Evolutionary conservation across 2,888 invertebrate species (phyloP).

Genomic region (Campoplex capitator): DNA sequence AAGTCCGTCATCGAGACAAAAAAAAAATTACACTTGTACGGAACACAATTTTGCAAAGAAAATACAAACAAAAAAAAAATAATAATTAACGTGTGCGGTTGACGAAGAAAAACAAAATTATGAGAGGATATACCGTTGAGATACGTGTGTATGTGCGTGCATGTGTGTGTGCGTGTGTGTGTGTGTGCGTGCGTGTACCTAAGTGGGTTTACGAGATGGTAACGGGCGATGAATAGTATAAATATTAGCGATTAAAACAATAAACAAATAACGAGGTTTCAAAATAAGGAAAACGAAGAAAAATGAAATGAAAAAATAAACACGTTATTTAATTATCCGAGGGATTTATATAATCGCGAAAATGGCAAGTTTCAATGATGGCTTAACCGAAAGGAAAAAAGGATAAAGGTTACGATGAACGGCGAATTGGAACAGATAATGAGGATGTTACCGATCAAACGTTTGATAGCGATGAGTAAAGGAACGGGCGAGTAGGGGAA

Average conservation of each 20-base stretch:
- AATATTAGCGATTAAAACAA: conserved; percentile 77
- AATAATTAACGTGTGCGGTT: conserved; percentile 29
- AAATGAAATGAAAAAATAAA: conserved; percentile 36
- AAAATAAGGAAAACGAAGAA: conserved; percentile 69
- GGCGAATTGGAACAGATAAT: conserved; percentile 29
- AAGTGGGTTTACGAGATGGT: conserved; percentile 52
- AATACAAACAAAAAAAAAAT: neutral
- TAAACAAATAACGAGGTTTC: conserved; percentile 77
- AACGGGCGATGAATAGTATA: conserved; percentile 73
- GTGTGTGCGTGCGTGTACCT: neutral
- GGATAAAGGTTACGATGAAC: conserved; percentile 37
- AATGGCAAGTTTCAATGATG: conserved; percentile 36
- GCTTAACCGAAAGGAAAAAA: neutral
- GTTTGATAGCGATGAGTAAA: conserved; percentile 7
- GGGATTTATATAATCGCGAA: conserved; percentile 21
- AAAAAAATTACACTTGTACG: neutral
- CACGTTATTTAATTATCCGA: conserved; percentile 60
- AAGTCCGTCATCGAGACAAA: conserved; percentile 3
- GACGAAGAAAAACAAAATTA: conserved; percentile 21
- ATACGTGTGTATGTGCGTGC: conserved; percentile 37
- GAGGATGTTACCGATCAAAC: conserved; percentile 49
- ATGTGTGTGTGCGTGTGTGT: too few species aligned
- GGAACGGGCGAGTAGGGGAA: neutral
- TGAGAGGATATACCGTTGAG: conserved; percentile 54
- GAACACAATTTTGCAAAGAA: conserved; percentile 6